Percentiles rank a stretch among this genome's conserved stretches.
These are phyloP conservation scores for Etheostoma perlongum DNA, from an alignment of 2,797 vertebrate genomes.

Conservation along the genomic window DNA sequence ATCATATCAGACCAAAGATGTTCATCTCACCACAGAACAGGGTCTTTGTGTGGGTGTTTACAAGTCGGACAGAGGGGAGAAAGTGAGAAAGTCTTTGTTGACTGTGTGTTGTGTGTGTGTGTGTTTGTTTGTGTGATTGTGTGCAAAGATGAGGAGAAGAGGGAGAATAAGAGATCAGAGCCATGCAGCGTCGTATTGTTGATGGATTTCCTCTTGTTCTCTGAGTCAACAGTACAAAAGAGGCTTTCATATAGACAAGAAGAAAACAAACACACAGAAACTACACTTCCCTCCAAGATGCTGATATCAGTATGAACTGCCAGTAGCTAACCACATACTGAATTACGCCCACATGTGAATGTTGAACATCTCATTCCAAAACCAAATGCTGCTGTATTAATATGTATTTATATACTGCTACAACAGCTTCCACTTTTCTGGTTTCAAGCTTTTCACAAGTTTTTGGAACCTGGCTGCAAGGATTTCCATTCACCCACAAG, in stretches of 20 bases:
- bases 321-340: not conserved
- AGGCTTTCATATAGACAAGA: constrained; percentile 44
- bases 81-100: constrained; percentile 38
- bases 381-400: not conserved
- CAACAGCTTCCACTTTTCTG: not conserved
- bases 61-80: constrained; percentile 2
- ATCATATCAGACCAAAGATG: constrained; percentile 60
- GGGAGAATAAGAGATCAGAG: constrained; percentile 37
- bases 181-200: constrained; percentile 17
- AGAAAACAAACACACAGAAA: constrained; percentile 37
- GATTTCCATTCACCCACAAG: constrained; percentile 20
- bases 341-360: constrained; percentile 9
- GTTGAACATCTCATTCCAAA: constrained; percentile 10
- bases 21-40: constrained; percentile 44
- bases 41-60: constrained; percentile 25
- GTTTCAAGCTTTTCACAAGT: constrained; percentile 2
- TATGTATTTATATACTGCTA: not conserved
- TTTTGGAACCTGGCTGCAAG: constrained; percentile 8
- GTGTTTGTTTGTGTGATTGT: constrained; percentile 34
- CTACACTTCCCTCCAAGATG: constrained; percentile 1
- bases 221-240: constrained; percentile 34
- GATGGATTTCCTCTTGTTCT: constrained; percentile 30
- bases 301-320: not conserved
- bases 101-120: constrained; percentile 5
- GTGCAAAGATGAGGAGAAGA: constrained; percentile 31